Conservation (phyloP, 2,797 vertebrate genomes). For the Remorina albescens region DNA sequence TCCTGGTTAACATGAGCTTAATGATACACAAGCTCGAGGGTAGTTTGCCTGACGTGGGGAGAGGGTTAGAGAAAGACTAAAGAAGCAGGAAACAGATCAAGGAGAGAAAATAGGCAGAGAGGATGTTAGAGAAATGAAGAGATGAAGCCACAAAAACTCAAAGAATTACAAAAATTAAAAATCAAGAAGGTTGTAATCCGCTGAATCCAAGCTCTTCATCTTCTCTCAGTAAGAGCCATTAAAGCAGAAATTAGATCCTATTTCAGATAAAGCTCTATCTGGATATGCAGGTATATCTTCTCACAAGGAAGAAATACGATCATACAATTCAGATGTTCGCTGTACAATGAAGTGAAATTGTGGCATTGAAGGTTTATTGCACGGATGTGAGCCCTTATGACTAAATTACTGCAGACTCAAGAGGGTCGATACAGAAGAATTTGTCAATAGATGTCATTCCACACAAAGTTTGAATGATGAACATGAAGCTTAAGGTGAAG, state of each 20-base stretch:
- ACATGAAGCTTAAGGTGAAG: neutral
- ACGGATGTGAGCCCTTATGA: neutral
- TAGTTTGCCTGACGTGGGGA: conserved; percentile 20
- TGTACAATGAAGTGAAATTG: neutral
- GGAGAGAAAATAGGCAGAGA: neutral
- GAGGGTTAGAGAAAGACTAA: neutral
- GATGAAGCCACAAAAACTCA: neutral
- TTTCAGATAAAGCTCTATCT: conserved; percentile 28
- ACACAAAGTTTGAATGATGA: neutral
- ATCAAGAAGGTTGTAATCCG: conserved; percentile 14
- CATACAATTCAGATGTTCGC: neutral
- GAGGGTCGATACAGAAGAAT: neutral
- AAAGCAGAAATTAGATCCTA: conserved; percentile 34
- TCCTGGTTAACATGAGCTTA: conserved; percentile 16
- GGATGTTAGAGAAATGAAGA: neutral
- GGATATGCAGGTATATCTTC: conserved; percentile 1
- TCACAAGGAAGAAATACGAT: conserved; percentile 9
- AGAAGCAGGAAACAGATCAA: conserved; percentile 6
- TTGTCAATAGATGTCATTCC: no score
- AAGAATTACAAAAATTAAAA: conserved; percentile 30
- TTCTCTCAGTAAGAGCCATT: conserved; percentile 12
- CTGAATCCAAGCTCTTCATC: neutral
- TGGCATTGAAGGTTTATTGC: neutral
- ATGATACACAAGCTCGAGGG: neutral
- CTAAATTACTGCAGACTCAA: neutral